Evolutionary conservation across 2,888 invertebrate species (phyloP).

Genomic region (Eubasilissa splendida): DNA sequence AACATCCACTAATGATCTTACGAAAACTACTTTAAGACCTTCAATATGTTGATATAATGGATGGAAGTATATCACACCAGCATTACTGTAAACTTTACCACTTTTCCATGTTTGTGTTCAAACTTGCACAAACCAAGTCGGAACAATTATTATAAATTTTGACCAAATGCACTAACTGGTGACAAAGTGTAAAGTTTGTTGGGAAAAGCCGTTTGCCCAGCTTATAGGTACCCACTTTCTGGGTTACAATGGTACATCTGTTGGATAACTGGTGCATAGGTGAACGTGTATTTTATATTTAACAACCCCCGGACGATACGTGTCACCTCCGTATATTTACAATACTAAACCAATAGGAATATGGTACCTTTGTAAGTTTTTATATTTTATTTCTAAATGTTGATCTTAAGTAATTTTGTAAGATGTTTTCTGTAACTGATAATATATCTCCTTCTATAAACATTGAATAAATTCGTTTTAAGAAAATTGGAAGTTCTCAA

Average conservation of each 20-base stretch:
- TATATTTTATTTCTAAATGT: no score
- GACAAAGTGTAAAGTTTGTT: slow-evolving; percentile 58
- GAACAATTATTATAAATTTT: slow-evolving; percentile 57
- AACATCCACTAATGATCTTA: no score
- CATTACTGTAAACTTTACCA: slow-evolving; percentile 14
- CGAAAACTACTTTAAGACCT: no score
- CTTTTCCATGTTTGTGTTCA: slow-evolving; percentile 11
- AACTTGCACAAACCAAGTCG: slow-evolving; percentile 39
- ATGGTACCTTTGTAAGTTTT: no score
- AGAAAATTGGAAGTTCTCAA: no score
- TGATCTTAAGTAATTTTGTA: no score
- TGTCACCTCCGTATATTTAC: background rate
- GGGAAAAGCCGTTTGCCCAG: slow-evolving; percentile 48
- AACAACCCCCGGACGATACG: background rate
- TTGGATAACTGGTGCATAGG: background rate
- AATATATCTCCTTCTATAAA: no score
- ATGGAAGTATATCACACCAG: background rate
- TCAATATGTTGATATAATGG: no score
- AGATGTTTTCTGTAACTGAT: no score
- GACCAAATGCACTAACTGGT: slow-evolving; percentile 51
- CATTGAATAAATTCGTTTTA: no score
- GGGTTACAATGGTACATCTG: slow-evolving; percentile 11
- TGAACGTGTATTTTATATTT: no score
- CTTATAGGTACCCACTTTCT: slow-evolving; percentile 22
- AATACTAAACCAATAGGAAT: background rate